Evolutionary conservation across 2,888 invertebrate genomes (phyloP), one percentile per base, ranked within the genome.

Genomic region (Furcula furcula): DNA sequence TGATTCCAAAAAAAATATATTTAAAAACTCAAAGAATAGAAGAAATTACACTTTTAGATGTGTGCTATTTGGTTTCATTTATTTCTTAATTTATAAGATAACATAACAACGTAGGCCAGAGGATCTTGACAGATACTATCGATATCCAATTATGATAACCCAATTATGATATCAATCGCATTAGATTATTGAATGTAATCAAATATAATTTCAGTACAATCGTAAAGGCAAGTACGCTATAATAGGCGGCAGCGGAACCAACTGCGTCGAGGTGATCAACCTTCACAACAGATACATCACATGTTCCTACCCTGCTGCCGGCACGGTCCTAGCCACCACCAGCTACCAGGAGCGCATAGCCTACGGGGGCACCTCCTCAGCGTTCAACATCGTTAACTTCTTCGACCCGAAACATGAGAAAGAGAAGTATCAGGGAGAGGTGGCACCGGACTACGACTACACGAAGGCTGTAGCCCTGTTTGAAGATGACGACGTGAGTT

Each of bases 141-240:
- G n/a, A n/a, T n/a, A n/a, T n/a, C n/a, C n/a, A n/a, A n/a, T n/a
- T n/a, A n/a, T n/a, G n/a, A n/a, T n/a, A n/a, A n/a, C n/a, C n/a
- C n/a, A n/a, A n/a, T n/a, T n/a, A n/a, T n/a, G n/a, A n/a, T n/a
- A n/a, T n/a, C n/a, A n/a, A n/a, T n/a, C n/a, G n/a, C n/a, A n/a
- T n/a, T n/a, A n/a, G n/a, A n/a, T n/a, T n/a, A n/a, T n/a, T n/a
- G n/a, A n/a, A n/a, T n/a, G n/a, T n/a, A n/a, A n/a, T n/a, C n/a
- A n/a, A n/a, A n/a, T n/a, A n/a, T n/a, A 1, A 4, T 72, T 70
- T 18, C 71, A 89, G 88, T 77, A 52, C 44, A 88, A 89, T 43
- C 81, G 87, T 12, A 86, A 88, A 68, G 88, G 87, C 1, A 88
- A 88, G 43, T 89, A 88, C 49, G 84, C 63, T 0, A 71, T 89